Conservation (phyloP, 2,888 invertebrate species). For the Trachelus troglodyta region DNA sequence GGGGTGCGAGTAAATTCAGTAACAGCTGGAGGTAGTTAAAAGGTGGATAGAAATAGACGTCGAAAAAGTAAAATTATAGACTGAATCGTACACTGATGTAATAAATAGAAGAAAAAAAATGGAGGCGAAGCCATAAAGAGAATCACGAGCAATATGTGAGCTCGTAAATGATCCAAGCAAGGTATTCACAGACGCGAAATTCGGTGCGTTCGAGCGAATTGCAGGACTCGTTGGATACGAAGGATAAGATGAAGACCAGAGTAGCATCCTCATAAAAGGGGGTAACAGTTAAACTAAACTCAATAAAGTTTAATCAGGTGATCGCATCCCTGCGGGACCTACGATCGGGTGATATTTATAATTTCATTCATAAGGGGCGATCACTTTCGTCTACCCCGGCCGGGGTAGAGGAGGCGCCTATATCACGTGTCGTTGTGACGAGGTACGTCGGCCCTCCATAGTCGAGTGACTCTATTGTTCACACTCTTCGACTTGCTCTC, state of each 20-base stretch:
- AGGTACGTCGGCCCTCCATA: neutral
- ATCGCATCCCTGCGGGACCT: slow-evolving; percentile 30
- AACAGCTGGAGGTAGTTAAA: neutral
- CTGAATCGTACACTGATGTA: neutral
- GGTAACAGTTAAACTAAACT: neutral
- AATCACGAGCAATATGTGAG: neutral
- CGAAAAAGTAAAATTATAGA: neutral
- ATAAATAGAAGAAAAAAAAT: neutral
- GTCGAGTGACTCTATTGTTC: neutral
- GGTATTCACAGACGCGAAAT: neutral
- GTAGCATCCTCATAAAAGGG: neutral
- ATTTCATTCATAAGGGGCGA: slow-evolving; percentile 43
- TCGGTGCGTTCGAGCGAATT: neutral
- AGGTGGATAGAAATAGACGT: neutral
- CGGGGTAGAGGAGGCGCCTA: neutral
- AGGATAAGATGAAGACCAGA: neutral
- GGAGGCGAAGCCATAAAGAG: neutral
- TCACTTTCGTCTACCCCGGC: slow-evolving; percentile 35
- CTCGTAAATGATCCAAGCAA: neutral
- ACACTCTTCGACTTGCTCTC: neutral
- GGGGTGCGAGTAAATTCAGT: neutral
- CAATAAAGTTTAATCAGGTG: neutral
- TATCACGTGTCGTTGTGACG: neutral
- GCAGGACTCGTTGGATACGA: neutral
- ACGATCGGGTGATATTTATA: slow-evolving; percentile 43